A percentile compares a stretch with the other conserved stretches of the same genome.
Evolutionary conservation across 2,113 vertebrate genomes (phyloP).

Genomic region (Halcyon malimbica): DNA sequence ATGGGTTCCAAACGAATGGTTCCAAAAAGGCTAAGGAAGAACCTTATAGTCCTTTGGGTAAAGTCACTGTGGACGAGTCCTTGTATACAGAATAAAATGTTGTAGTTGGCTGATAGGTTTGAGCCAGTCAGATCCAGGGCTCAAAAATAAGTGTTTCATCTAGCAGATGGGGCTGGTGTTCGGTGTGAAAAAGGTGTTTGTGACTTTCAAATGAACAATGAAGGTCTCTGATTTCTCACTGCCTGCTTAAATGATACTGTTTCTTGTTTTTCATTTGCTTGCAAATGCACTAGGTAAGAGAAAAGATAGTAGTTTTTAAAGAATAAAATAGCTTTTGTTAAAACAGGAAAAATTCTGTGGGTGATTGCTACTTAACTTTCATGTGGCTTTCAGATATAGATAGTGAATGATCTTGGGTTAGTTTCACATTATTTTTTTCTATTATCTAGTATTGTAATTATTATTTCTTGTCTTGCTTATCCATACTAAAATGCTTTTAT

Average conservation of each 20-base stretch:
- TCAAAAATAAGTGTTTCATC: slow-evolving; percentile 46
- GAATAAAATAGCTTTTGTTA: neutral
- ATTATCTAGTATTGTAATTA: slow-evolving; percentile 37
- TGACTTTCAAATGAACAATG: slow-evolving; percentile 53
- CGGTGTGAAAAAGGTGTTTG: slow-evolving; percentile 29
- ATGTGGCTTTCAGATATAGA: neutral
- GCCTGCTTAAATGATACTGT: slow-evolving; percentile 1
- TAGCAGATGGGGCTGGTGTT: slow-evolving; percentile 28
- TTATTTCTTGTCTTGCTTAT: slow-evolving; percentile 43
- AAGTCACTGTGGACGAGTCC: slow-evolving; percentile 42
- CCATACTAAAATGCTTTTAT: slow-evolving; percentile 48
- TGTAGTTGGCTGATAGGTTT: slow-evolving; percentile 22
- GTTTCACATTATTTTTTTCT: neutral
- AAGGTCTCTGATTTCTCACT: slow-evolving; percentile 37
- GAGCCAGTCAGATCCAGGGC: slow-evolving; percentile 31
- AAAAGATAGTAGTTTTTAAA: neutral
- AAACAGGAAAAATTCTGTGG: neutral
- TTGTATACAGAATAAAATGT: slow-evolving; percentile 54
- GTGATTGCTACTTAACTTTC: neutral
- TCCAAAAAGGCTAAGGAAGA: slow-evolving; percentile 61
- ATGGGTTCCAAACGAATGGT: slow-evolving; percentile 43
- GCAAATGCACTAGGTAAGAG: neutral
- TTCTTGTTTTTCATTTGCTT: neutral
- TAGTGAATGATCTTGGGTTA: neutral
- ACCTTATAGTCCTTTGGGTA: slow-evolving; percentile 26